These are phyloP conservation scores for Eriosoma lanigerum DNA, from an alignment of 1,140 invertebrate species.

Conservation along the genomic window DNA sequence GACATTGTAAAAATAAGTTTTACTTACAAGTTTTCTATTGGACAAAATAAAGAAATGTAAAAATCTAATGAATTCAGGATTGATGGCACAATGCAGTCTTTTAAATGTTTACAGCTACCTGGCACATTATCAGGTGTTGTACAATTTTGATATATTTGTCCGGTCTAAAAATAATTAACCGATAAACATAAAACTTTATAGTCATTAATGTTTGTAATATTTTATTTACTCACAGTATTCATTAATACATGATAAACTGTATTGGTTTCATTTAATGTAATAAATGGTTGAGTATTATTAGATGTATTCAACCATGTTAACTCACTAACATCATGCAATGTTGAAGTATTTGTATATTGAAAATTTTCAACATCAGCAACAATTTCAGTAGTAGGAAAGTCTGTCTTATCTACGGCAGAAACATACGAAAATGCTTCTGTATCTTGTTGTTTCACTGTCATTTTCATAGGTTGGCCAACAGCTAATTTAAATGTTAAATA, in stretches of 20 bases:
- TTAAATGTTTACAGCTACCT: conserved; percentile 48
- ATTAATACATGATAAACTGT: conserved; percentile 33
- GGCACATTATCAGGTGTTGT: background rate
- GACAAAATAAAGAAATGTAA: conserved; percentile 31
- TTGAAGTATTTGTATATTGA: background rate
- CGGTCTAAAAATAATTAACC: conserved; percentile 24
- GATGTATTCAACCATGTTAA: conserved; percentile 19
- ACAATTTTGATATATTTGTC: conserved; percentile 43
- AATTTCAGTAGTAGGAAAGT: too few species aligned
- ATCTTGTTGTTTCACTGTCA: too few species aligned
- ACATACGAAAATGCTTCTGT: too few species aligned
- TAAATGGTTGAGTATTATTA: background rate
- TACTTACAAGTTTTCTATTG: conserved; percentile 34
- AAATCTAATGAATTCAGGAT: conserved; percentile 16
- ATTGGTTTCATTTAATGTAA: conserved; percentile 6
- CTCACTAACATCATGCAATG: background rate
- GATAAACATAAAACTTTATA: background rate
- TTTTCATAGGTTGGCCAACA: too few species aligned
- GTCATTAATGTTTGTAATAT: too few species aligned
- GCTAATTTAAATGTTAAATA: too few species aligned
- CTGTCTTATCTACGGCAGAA: too few species aligned
- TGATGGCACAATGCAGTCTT: conserved; percentile 30
- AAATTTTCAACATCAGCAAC: too few species aligned
- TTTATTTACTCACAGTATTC: conserved; percentile 18
- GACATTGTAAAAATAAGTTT: background rate